These are phyloP conservation scores for Philereme vetulata DNA, from an alignment of 2,888 invertebrate genomes.

Conservation along the genomic window DNA sequence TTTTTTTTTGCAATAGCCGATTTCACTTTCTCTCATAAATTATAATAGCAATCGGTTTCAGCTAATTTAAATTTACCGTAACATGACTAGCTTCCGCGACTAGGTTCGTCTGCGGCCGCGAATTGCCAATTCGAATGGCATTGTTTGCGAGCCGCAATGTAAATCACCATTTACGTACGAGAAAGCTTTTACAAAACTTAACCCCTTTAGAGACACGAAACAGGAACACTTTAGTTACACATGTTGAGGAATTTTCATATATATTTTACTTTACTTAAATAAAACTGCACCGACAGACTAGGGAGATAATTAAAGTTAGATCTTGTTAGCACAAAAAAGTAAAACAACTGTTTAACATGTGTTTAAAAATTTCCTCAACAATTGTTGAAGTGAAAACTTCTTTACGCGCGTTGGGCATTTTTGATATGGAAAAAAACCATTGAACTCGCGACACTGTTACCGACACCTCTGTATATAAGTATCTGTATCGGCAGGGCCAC, in stretches of 20 bases:
- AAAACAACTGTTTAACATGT: too few species aligned
- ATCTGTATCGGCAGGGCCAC: background rate
- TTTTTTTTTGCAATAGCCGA: conserved; percentile 22
- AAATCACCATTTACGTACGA: conserved; percentile 65
- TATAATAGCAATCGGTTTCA: conserved; percentile 45
- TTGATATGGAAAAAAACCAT: too few species aligned
- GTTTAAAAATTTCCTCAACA: too few species aligned
- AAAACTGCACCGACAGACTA: too few species aligned
- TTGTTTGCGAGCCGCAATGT: conserved; percentile 78
- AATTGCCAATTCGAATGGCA: conserved; percentile 63
- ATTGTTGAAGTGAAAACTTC: too few species aligned
- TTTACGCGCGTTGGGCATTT: too few species aligned
- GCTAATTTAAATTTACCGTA: conserved; percentile 81
- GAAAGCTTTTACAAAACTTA: conserved; percentile 58
- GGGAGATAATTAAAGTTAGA: too few species aligned
- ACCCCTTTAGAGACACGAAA: conserved; percentile 47
- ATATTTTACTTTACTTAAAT: background rate
- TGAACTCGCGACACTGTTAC: too few species aligned
- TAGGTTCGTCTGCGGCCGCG: conserved; percentile 53
- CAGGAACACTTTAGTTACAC: conserved; percentile 7
- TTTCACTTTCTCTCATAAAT: conserved; percentile 32
- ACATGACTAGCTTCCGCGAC: conserved; percentile 68
- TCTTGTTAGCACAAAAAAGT: too few species aligned
- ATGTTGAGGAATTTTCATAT: conserved; percentile 3
- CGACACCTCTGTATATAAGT: background rate